Evolutionary conservation across 2,797 vertebrate species (phyloP), one percentile per base, ranked within the genome.

Genomic region (Champsocephalus esox): DNA sequence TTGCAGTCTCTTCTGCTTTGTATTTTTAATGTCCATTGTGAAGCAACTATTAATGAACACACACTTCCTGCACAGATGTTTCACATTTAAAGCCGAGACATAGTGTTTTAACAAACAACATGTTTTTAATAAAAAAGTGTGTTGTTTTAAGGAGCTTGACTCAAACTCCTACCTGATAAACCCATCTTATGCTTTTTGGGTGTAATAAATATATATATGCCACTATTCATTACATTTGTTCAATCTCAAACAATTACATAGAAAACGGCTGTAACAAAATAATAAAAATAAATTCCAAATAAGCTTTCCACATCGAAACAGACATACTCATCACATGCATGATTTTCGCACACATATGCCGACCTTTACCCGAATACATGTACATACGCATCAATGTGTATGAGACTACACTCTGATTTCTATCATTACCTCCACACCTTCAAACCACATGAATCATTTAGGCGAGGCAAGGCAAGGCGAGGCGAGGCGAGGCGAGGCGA

Each of bases 41-140:
- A 28, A 43, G 28, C 9, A n/a, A 10, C 8, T 17, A 34, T 68
- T 19, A 21, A 12, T 56, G 46, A 61, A 57, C 19, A 16, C 50
- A 70, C 52, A 51, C 54, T 77, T 81, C 66, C 49, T 75, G 58
- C 11, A 16, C 64, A 72, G 55, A 54, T 77, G 66, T 71, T 61
- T 78, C 63, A 45, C 59, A 8, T 38, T 38, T 38, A 38, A 38
- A 38, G 34, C 6, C 32, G 41, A 10, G 17, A 16, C 41, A 4
- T n/a, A 43, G 46, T 38, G 34, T 38, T 9, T 38, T 9, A 38
- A 38, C 34, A 7, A 38, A 38, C 1, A 38, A 38, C 24, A 3
- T 3, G 3, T 28, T 28, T 28, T 28, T 28, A 28, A 28, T 28
- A 38, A 38, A 8, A 38, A 38, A 38, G 34, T 9, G 34, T 38